Evolutionary conservation across 35 echinoderm and acorn worm species (phyloP).

Genomic region (Apostichopus japonicus): DNA sequence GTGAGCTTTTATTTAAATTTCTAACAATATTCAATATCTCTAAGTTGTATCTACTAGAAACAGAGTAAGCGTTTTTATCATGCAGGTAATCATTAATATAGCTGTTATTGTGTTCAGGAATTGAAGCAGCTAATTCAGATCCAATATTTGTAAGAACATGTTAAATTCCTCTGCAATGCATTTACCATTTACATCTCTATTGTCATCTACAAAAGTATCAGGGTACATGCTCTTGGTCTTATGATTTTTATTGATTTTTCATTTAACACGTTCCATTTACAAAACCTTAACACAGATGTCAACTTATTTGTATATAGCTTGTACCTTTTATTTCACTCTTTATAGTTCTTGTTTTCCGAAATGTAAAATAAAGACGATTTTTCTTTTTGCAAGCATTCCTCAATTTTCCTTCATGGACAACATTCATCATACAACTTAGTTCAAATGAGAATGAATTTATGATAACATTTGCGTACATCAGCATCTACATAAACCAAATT

Average conservation of each 20-base stretch:
- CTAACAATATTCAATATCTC: constrained; percentile 5
- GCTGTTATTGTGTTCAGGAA: not conserved
- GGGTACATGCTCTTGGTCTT: not conserved
- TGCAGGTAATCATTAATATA: constrained; percentile 4
- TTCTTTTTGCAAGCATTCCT: constrained; percentile 25
- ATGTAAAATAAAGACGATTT: constrained; percentile 6
- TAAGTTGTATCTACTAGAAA: constrained; percentile 8
- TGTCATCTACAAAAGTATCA: not conserved
- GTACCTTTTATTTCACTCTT: constrained; percentile 10
- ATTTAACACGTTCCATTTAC: constrained; percentile 53
- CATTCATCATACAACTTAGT: constrained; percentile 20
- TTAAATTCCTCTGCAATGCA: not conserved
- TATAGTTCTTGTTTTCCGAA: not conserved
- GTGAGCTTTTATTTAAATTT: constrained; percentile 6
- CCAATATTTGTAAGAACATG: not conserved
- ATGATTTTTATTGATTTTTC: constrained; percentile 5
- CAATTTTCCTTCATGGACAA: constrained; percentile 10
- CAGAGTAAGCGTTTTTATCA: not conserved
- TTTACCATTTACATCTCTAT: constrained; percentile 15
- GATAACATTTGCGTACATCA: not conserved
- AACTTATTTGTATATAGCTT: not conserved
- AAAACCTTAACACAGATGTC: not conserved
- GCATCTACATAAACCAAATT: not conserved
- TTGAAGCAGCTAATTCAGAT: not conserved
- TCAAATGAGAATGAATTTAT: not conserved